Evolutionary conservation across 2,888 invertebrate genomes (phyloP).

Genomic region (Ischnura elegans): DNA sequence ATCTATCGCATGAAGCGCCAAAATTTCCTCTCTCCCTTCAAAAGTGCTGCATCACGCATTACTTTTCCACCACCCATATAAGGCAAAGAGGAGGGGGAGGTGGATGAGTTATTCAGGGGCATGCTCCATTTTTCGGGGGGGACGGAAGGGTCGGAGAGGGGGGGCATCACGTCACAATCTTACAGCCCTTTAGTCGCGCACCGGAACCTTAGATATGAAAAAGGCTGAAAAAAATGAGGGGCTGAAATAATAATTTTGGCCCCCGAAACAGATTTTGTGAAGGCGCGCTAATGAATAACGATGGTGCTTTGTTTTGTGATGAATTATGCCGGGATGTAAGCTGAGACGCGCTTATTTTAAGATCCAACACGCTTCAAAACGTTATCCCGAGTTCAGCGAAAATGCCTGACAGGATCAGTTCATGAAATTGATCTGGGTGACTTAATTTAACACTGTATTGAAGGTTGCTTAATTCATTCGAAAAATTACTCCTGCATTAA

Average conservation of each 20-base stretch:
- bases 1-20: too few species aligned
- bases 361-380: background rate
- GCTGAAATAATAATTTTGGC: background rate
- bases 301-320: background rate
- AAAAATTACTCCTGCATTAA: too few species aligned
- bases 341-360: background rate
- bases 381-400: background rate
- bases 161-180: background rate
- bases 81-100: background rate
- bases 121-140: background rate
- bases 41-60: background rate
- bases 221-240: background rate
- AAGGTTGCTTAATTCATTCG: too few species aligned
- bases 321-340: background rate
- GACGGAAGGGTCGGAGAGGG: background rate
- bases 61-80: background rate
- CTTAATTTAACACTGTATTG: too few species aligned
- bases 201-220: background rate
- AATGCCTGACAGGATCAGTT: too few species aligned
- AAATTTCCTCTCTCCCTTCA: background rate
- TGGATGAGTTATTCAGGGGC: conserved; percentile 11
- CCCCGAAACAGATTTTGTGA: background rate
- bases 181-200: background rate
- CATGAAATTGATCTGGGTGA: too few species aligned
- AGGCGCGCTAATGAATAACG: background rate